Conservation (phyloP, 2,888 invertebrate genomes). For the Carabus problematicus region DNA sequence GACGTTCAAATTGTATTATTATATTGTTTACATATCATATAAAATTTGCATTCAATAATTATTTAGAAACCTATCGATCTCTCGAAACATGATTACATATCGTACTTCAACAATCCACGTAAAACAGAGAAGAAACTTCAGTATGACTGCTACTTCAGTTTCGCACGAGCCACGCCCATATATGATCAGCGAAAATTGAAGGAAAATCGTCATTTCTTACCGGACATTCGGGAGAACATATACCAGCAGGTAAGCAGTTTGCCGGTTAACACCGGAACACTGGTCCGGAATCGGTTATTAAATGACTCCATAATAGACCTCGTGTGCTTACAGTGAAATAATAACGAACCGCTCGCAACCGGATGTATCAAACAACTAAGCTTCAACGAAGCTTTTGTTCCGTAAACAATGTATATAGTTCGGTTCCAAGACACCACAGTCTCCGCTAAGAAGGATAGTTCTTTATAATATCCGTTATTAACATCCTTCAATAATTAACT, state of each 20-base stretch:
- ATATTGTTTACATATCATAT: too few relatives aligned
- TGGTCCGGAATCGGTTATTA: background rate
- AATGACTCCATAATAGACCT: background rate
- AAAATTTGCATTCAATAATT: too few relatives aligned
- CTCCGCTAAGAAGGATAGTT: too few relatives aligned
- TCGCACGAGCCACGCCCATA: slow-evolving; percentile 54
- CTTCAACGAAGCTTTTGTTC: too few relatives aligned
- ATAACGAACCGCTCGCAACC: background rate
- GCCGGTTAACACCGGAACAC: background rate
- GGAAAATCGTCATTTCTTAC: slow-evolving; percentile 53
- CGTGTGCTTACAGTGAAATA: background rate
- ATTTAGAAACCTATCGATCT: too few relatives aligned
- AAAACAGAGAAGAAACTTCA: slow-evolving; percentile 47
- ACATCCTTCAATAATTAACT: too few relatives aligned
- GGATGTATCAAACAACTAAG: too few relatives aligned
- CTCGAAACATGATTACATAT: slow-evolving; percentile 50
- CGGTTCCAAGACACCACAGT: too few relatives aligned
- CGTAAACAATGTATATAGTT: too few relatives aligned
- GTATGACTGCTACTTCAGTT: slow-evolving; percentile 57
- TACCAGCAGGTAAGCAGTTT: slow-evolving; percentile 53
- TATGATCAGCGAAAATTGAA: slow-evolving; percentile 55
- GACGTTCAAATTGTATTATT: too few relatives aligned
- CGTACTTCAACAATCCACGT: slow-evolving; percentile 55
- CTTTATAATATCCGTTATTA: too few relatives aligned
- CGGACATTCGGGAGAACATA: slow-evolving; percentile 55